These are phyloP conservation scores for Epinephelus cyanopodus DNA, from an alignment of 2,113 vertebrate species.

Conservation along the genomic window DNA sequence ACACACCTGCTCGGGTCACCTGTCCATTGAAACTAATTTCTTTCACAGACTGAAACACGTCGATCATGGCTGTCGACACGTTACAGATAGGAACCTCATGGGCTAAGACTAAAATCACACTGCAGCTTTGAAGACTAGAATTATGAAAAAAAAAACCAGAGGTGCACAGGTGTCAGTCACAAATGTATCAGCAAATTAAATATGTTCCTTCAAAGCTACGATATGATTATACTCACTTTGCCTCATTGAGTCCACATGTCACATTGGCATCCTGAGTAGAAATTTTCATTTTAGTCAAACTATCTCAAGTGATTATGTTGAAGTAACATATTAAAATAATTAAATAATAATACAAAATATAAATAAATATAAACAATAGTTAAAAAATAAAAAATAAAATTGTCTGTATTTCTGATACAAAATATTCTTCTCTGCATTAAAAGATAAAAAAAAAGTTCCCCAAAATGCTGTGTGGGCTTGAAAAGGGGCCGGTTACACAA, in stretches of 20 bases:
- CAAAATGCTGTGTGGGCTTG: neutral
- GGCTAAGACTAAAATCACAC: slow-evolving; percentile 55
- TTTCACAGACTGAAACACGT: slow-evolving; percentile 14
- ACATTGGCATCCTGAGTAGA: slow-evolving; percentile 43
- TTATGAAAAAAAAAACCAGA: slow-evolving; percentile 2
- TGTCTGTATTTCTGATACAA: neutral
- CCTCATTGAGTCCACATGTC: slow-evolving; percentile 2
- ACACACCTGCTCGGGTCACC: slow-evolving; percentile 74
- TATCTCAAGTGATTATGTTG: neutral
- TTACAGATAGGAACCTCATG: slow-evolving; percentile 45
- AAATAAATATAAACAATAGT: too few relatives aligned
- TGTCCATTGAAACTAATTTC: neutral
- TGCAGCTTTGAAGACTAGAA: slow-evolving; percentile 51
- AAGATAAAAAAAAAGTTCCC: neutral
- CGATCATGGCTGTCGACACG: slow-evolving; percentile 37
- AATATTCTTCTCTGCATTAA: neutral
- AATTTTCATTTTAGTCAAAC: neutral
- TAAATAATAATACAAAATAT: too few relatives aligned
- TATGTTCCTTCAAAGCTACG: neutral
- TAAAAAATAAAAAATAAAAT: too few relatives aligned
- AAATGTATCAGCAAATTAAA: neutral
- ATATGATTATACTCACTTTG: slow-evolving; percentile 59
- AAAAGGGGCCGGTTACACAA: neutral
- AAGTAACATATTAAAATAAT: neutral
- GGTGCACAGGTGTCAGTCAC: neutral